Conservation (phyloP, 2,113 vertebrate species). For the Thinocorus orbignyianus region DNA sequence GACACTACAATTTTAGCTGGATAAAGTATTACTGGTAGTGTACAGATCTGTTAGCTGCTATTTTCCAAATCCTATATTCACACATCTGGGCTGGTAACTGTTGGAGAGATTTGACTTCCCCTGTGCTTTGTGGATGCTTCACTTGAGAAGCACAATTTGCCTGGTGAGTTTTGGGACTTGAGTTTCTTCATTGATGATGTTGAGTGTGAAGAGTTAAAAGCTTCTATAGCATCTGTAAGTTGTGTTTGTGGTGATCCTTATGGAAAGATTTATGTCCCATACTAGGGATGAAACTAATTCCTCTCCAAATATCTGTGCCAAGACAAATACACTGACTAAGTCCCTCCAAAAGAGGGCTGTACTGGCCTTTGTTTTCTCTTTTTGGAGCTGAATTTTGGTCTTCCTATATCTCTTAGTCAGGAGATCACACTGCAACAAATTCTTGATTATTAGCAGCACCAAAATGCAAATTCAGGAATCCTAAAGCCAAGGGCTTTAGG, state of each 20-base stretch:
- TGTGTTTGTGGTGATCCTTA: background rate
- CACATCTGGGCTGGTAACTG: background rate
- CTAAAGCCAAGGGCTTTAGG: background rate
- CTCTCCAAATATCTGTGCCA: background rate
- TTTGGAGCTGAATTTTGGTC: background rate
- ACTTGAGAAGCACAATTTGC: background rate
- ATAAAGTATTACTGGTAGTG: background rate
- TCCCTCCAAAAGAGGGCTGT: conserved; percentile 47
- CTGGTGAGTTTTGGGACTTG: background rate
- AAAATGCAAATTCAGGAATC: background rate
- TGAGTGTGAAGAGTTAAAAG: background rate
- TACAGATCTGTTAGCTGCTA: background rate
- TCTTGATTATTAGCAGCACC: background rate
- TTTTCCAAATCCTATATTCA: background rate
- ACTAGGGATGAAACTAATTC: background rate
- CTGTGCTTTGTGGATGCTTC: background rate
- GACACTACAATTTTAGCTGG: background rate
- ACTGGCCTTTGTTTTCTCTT: conserved; percentile 9
- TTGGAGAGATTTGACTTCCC: background rate
- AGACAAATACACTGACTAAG: background rate
- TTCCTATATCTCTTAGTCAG: background rate
- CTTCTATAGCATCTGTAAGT: background rate
- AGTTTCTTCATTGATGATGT: background rate
- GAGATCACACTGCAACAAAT: background rate
- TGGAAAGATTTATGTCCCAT: background rate